These are phyloP conservation scores for Polydesmus complanatus DNA, from an alignment of 2,888 invertebrate species.

Conservation along the genomic window DNA sequence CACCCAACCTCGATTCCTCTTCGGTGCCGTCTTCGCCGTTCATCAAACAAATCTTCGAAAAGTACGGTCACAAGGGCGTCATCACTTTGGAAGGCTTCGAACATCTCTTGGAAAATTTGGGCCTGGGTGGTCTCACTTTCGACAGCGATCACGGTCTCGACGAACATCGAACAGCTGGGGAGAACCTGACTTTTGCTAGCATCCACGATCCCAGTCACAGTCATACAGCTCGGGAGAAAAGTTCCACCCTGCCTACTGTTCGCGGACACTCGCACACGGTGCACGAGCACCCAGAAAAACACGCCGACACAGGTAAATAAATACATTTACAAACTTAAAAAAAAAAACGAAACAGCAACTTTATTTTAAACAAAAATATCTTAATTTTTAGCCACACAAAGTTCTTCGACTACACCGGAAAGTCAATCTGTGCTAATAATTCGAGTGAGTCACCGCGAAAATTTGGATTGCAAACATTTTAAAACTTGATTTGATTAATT, in stretches of 20 bases:
- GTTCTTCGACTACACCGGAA: no score
- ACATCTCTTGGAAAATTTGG: constrained; percentile 48
- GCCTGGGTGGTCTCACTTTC: constrained; percentile 49
- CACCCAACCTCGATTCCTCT: not conserved
- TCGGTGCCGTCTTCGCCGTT: not conserved
- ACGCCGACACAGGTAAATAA: no score
- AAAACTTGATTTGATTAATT: no score
- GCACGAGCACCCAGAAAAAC: not conserved
- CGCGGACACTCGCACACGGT: not conserved
- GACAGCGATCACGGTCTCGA: constrained; percentile 21
- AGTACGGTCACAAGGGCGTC: constrained; percentile 43
- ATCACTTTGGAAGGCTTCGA: constrained; percentile 52
- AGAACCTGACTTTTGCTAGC: not conserved
- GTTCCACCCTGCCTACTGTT: not conserved
- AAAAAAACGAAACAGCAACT: no score
- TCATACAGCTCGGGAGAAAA: not conserved
- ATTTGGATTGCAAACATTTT: no score
- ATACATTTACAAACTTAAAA: no score
- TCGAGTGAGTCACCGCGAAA: no score
- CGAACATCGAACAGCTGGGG: not conserved
- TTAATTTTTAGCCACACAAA: no score
- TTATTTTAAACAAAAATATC: no score
- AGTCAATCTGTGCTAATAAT: no score
- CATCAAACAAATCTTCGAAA: constrained; percentile 35
- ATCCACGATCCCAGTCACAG: not conserved